Conservation (phyloP, 2,113 vertebrate species). For the Dissostichus mawsoni region DNA sequence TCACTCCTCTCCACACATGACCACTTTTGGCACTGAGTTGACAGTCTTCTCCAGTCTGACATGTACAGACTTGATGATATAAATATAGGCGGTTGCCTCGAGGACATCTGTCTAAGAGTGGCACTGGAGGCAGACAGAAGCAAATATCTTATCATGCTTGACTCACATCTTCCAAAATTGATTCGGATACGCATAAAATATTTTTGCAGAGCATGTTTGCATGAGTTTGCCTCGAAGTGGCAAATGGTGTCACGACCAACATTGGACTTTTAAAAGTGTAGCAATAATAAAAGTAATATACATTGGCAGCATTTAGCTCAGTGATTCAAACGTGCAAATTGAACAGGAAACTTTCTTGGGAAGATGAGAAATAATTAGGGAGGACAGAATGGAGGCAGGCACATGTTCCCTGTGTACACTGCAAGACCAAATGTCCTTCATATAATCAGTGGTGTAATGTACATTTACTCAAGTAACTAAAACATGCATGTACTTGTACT, state of each 20-base stretch:
- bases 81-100: conserved; percentile 32
- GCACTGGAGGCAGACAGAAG: conserved; percentile 23
- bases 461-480: no score
- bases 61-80: conserved; percentile 15
- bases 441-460: not conserved
- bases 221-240: conserved; percentile 29
- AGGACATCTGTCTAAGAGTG: conserved; percentile 22
- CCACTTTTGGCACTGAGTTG: not conserved
- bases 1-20: conserved; percentile 7
- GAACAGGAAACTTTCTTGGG: conserved; percentile 7
- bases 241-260: not conserved
- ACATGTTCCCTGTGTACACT: not conserved
- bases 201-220: conserved; percentile 42
- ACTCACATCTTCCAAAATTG: conserved; percentile 58
- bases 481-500: no score
- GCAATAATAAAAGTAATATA: not conserved
- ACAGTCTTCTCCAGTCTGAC: conserved; percentile 29
- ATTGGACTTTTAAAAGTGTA: conserved; percentile 8
- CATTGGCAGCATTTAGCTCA: conserved; percentile 4
- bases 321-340: conserved; percentile 7
- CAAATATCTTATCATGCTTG: conserved; percentile 54
- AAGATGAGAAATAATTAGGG: not conserved
- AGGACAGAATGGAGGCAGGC: not conserved
- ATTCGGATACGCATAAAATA: conserved; percentile 53
- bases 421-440: not conserved